phyloP scores from a whole-genome alignment of 2,113 vertebrate genomes.

The Octodon degus region DNA sequence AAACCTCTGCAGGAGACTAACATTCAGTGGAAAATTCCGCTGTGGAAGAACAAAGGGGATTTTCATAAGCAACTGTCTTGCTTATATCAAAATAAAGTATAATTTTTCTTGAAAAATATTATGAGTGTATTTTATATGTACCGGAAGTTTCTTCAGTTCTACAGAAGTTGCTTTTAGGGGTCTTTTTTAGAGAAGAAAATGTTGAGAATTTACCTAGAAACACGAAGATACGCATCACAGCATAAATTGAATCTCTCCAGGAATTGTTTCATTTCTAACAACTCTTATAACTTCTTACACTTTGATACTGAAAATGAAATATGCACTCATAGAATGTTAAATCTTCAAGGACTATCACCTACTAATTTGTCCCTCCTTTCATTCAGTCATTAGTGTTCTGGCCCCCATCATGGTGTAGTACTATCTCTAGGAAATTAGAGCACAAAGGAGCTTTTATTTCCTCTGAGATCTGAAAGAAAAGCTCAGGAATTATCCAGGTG shows the following conservation, averaged over 20 bases:
- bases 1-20: neutral
- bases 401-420: neutral
- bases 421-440: neutral
- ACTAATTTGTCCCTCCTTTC: neutral
- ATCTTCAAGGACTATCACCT: neutral
- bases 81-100: neutral
- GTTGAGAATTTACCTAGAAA: neutral
- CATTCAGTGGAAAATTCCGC: neutral
- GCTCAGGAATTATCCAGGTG: neutral
- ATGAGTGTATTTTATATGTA: neutral
- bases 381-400: neutral
- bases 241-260: neutral
- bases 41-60: neutral
- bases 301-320: neutral
- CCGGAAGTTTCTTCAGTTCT: neutral
- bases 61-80: neutral
- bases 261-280: neutral
- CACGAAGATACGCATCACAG: neutral
- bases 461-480: neutral
- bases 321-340: neutral
- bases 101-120: neutral
- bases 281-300: neutral
- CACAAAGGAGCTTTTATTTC: neutral
- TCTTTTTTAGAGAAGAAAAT: neutral
- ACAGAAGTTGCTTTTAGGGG: neutral